Evolutionary conservation across 2,888 invertebrate genomes (phyloP).

Genomic region (Periphyllus acericola): DNA sequence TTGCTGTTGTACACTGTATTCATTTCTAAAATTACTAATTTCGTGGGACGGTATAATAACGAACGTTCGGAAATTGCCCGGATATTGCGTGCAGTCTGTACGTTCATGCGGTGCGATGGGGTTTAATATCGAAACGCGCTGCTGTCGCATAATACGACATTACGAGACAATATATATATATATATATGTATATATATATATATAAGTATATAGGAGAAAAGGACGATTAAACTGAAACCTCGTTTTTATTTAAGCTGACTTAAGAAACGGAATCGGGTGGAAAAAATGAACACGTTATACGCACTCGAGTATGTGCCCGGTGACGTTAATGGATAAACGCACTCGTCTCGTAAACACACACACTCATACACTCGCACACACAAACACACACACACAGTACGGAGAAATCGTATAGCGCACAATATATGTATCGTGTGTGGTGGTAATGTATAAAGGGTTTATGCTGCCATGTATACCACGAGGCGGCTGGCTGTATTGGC

Average conservation of each 20-base stretch:
- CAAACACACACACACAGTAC: no score
- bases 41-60: no score
- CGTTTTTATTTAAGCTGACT: background rate
- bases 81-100: no score
- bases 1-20: no score
- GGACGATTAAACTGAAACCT: background rate
- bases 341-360: background rate
- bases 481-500: background rate
- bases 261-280: background rate
- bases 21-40: no score
- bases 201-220: background rate
- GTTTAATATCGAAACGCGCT: background rate
- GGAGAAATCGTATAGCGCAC: no score
- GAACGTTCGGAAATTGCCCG: no score
- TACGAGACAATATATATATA: no score
- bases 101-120: background rate
- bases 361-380: background rate
- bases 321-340: conserved; percentile 22
- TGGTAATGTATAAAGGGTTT: background rate
- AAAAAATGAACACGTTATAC: background rate
- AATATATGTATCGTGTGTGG: background rate
- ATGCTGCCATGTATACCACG: background rate
- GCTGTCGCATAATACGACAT: background rate
- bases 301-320: background rate
- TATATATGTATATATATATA: no score